Percentiles rank a stretch among this genome's conserved stretches.
These are phyloP conservation scores for Fukomys damarensis DNA, from an alignment of 2,113 vertebrate species.

Conservation along the genomic window DNA sequence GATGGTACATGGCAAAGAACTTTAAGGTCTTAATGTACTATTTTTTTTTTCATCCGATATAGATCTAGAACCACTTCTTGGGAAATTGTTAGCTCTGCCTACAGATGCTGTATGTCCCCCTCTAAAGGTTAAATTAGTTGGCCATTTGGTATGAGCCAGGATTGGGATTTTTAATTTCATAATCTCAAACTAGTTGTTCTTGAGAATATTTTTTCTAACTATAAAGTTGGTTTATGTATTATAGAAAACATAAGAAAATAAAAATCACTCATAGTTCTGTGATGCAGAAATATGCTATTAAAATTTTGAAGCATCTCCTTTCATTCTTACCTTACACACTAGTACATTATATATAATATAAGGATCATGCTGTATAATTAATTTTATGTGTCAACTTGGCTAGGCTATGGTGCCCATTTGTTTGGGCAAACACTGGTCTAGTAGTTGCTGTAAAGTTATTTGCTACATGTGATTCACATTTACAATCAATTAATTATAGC, in stretches of 20 bases:
- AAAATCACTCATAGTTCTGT: not conserved
- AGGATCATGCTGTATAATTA: not conserved
- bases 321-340: not conserved
- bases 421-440: not conserved
- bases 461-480: conserved; percentile 10
- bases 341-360: not conserved
- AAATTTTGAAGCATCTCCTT: conserved; percentile 33
- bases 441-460: not conserved
- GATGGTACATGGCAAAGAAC: not conserved
- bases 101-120: not conserved
- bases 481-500: not conserved
- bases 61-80: not conserved
- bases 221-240: not conserved
- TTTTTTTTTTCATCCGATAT: not conserved
- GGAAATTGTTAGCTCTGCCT: not conserved
- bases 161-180: not conserved
- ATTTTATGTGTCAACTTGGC: not conserved
- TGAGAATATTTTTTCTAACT: not conserved
- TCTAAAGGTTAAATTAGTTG: not conserved
- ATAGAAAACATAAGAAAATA: not conserved
- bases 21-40: not conserved
- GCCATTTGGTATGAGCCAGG: not conserved
- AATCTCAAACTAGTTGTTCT: not conserved
- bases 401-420: not conserved
- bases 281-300: not conserved